Percentiles rank a stretch among this genome's conserved stretches.
These are phyloP conservation scores for Drosophila colorata DNA, from an alignment of 2,888 invertebrate species.

Conservation along the genomic window DNA sequence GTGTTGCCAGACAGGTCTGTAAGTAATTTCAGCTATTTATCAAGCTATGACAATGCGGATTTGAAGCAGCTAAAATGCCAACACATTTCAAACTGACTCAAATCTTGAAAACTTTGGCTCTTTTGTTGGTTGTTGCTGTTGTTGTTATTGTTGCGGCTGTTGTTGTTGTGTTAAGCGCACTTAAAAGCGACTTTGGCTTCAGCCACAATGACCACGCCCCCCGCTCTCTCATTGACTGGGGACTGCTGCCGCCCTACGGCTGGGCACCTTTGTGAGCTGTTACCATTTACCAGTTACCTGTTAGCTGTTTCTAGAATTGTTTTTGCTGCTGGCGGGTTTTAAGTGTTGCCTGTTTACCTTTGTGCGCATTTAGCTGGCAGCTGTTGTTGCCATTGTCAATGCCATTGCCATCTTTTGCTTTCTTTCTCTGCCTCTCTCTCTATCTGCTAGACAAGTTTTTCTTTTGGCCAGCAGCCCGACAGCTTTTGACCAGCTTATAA, in stretches of 20 bases:
- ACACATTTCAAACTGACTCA: constrained; percentile 42
- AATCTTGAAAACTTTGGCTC: constrained; percentile 57
- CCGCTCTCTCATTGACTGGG: constrained; percentile 8
- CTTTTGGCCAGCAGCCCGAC: background rate
- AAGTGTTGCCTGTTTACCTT: constrained; percentile 78
- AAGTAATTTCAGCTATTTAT: constrained; percentile 76
- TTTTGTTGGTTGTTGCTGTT: constrained; percentile 34
- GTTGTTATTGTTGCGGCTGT: constrained; percentile 26
- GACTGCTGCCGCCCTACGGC: background rate
- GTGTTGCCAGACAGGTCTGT: constrained; percentile 36
- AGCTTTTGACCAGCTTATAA: constrained; percentile 72
- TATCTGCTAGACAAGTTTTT: constrained; percentile 56
- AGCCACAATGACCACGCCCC: constrained; percentile 13
- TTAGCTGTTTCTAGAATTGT: constrained; percentile 65
- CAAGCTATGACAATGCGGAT: constrained; percentile 76
- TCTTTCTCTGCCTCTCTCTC: no score
- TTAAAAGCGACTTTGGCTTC: constrained; percentile 42
- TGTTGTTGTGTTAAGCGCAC: constrained; percentile 43
- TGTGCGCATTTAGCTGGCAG: constrained; percentile 71
- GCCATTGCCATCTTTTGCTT: constrained; percentile 50
- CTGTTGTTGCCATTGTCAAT: constrained; percentile 46
- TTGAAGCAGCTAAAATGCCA: constrained; percentile 61
- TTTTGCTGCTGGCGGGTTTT: constrained; percentile 62
- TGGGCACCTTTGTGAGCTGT: constrained; percentile 19
- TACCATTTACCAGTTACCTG: constrained; percentile 20